Percentiles rank a stretch among this genome's conserved stretches.
These are phyloP conservation scores for Onthophagus sagittarius DNA, from an alignment of 2,888 invertebrate species.

Conservation along the genomic window DNA sequence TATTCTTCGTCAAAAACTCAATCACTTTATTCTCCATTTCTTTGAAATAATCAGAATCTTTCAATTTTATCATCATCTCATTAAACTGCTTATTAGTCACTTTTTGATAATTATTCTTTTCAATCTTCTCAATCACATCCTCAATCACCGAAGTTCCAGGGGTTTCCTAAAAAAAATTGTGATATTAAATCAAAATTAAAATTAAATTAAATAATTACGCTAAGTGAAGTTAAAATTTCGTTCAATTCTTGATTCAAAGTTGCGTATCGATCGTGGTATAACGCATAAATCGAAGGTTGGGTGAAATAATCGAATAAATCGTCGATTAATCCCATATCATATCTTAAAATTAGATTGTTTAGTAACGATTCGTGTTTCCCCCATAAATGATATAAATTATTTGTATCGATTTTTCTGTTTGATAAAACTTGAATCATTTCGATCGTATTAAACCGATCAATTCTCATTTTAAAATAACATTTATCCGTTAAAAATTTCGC, in stretches of 20 bases:
- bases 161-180: slow-evolving; percentile 24
- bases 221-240: slow-evolving; percentile 25
- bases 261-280: slow-evolving; percentile 62
- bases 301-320: slow-evolving; percentile 66
- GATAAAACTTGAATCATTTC: slow-evolving; percentile 61
- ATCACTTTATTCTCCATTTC: slow-evolving; percentile 39
- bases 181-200: neutral
- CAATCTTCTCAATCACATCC: slow-evolving; percentile 35
- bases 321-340: slow-evolving; percentile 57
- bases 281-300: slow-evolving; percentile 61
- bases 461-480: slow-evolving; percentile 59
- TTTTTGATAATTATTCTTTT: slow-evolving; percentile 31
- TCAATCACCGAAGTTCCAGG: slow-evolving; percentile 35
- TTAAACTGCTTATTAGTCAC: slow-evolving; percentile 33
- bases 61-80: slow-evolving; percentile 36
- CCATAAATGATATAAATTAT: slow-evolving; percentile 49
- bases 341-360: slow-evolving; percentile 62
- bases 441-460: slow-evolving; percentile 55
- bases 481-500: slow-evolving; percentile 42
- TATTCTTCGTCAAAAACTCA: slow-evolving; percentile 40
- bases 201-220: slow-evolving; percentile 20
- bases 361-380: slow-evolving; percentile 71
- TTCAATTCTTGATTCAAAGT: slow-evolving; percentile 46
- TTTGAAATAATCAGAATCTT: slow-evolving; percentile 34
- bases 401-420: slow-evolving; percentile 16